Evolutionary conservation across 2,113 vertebrate species (phyloP).

Genomic region (Trachemys scripta): DNA sequence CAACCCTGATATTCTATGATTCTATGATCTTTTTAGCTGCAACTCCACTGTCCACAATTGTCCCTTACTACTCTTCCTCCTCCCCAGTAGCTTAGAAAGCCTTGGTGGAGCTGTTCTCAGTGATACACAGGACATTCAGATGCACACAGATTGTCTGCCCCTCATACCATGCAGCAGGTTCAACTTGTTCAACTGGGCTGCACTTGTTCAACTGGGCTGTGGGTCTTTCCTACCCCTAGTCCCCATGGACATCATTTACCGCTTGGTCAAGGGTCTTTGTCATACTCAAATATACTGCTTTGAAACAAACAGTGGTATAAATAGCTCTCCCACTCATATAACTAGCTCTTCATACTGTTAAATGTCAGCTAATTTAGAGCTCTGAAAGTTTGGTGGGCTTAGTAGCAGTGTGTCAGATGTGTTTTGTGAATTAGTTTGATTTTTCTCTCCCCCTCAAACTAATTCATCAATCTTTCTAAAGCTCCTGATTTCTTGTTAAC

Average conservation of each 20-base stretch:
- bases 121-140: background rate
- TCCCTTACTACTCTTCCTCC: background rate
- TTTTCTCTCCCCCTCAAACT: background rate
- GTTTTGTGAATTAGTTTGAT: conserved; percentile 3
- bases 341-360: background rate
- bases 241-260: fast-evolving
- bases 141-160: background rate
- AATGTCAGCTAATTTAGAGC: background rate
- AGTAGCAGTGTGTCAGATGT: background rate
- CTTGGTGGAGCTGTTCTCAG: fast-evolving
- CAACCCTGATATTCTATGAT: too few species aligned
- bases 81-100: background rate
- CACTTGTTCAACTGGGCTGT: fast-evolving
- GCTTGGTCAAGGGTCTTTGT: fast-evolving
- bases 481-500: background rate
- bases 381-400: background rate
- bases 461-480: background rate
- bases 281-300: fast-evolving
- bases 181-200: too few species aligned
- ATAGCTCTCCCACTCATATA: fast-evolving
- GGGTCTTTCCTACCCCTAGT: fast-evolving
- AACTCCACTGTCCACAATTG: background rate
- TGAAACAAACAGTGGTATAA: background rate
- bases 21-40: background rate
- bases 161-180: background rate